Percentiles rank a stretch among this genome's conserved stretches.
These are phyloP conservation scores for Catharus fuscescens DNA, from an alignment of 2,113 vertebrate species.

Conservation along the genomic window DNA sequence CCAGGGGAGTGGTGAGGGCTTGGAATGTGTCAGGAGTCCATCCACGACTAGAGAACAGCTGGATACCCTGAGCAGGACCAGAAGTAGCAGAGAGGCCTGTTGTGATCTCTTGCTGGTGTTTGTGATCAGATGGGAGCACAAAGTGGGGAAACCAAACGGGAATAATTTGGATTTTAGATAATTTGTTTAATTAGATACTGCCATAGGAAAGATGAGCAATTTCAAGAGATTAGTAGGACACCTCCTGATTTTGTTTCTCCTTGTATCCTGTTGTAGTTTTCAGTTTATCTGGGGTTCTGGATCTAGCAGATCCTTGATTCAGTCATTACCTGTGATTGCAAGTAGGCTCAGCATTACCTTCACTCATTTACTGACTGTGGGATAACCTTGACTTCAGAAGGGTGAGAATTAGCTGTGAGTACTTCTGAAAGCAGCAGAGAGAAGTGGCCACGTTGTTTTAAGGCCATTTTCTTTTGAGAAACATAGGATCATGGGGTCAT, in stretches of 20 bases:
- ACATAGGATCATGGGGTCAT: background rate
- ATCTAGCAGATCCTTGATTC: background rate
- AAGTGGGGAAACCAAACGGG: background rate
- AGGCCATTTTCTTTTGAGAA: background rate
- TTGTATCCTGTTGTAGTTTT: background rate
- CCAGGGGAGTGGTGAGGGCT: background rate
- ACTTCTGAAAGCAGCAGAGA: background rate
- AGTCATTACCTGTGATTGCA: background rate
- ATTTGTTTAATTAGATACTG: background rate
- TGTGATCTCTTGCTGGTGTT: background rate
- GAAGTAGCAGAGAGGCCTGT: background rate
- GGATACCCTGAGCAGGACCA: background rate
- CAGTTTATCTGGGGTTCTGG: background rate
- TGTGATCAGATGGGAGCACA: fast-evolving
- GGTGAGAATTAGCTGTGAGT: background rate
- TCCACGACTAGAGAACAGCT: background rate
- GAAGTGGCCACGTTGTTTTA: background rate
- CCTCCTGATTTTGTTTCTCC: background rate
- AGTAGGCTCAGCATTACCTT: background rate
- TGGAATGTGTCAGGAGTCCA: background rate
- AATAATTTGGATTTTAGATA: background rate
- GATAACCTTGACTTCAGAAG: background rate
- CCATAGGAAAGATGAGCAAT: background rate
- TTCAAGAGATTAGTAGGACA: background rate
- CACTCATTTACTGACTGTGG: background rate